phyloP scores from a whole-genome alignment of 1,140 invertebrate genomes.

The Lasioglossum baleicum region DNA sequence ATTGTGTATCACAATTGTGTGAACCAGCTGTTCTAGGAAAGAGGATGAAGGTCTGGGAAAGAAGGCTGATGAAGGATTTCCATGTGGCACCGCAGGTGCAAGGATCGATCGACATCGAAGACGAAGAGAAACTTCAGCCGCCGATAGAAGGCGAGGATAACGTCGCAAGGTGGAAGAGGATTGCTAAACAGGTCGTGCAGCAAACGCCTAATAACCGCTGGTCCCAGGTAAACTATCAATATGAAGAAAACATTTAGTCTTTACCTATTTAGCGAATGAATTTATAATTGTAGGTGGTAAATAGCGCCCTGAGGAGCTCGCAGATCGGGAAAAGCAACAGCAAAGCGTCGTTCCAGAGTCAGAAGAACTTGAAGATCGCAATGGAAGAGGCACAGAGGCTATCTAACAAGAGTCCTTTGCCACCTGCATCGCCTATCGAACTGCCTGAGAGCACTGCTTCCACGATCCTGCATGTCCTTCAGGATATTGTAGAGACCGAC shows the following conservation, averaged over 20 bases:
- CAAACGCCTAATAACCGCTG: constrained; percentile 85
- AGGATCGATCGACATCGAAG: constrained; percentile 79
- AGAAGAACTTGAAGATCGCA: constrained; percentile 86
- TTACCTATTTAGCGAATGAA: not conserved
- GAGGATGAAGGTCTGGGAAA: constrained; percentile 90
- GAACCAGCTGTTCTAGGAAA: constrained; percentile 83
- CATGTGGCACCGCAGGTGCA: constrained; percentile 86
- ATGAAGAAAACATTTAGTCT: too few relatives aligned
- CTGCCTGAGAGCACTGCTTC: constrained; percentile 62
- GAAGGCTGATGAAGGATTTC: constrained; percentile 92
- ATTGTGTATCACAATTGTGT: too few relatives aligned
- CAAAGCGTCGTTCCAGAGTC: constrained; percentile 84
- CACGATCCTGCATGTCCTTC: constrained; percentile 67
- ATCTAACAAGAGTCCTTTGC: constrained; percentile 79
- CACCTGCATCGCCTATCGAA: constrained; percentile 61
- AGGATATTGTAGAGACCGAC: constrained; percentile 60
- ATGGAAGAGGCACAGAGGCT: constrained; percentile 87
- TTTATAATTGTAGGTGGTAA: constrained; percentile 57
- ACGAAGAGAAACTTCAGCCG: constrained; percentile 71
- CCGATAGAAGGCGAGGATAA: constrained; percentile 83
- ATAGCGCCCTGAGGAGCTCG: constrained; percentile 80
- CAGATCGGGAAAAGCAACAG: constrained; percentile 88
- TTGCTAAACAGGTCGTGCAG: constrained; percentile 86
- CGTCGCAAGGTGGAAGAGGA: constrained; percentile 84
- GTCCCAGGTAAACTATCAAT: constrained; percentile 80